Percentiles rank a stretch among this genome's conserved stretches.
These are phyloP conservation scores for Mus spretus DNA, from an alignment of 2,797 vertebrate species.

Conservation along the genomic window DNA sequence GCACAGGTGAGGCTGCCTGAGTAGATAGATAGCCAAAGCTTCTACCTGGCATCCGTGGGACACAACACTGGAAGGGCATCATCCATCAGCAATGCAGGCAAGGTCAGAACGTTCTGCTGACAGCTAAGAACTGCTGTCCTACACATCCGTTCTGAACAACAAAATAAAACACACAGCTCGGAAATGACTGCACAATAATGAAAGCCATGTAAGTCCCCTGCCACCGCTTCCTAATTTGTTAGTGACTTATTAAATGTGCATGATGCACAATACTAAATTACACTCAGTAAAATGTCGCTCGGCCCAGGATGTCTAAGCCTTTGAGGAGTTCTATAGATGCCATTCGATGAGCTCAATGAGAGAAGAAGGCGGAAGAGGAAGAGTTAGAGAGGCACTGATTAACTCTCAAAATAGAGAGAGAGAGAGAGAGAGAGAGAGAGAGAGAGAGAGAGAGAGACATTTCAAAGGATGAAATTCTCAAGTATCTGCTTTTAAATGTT, in stretches of 20 bases:
- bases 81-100: not conserved
- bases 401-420: not conserved
- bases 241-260: constrained; percentile 13
- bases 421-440: not conserved
- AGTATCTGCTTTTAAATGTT: constrained; percentile 14
- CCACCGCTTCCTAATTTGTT: constrained; percentile 30
- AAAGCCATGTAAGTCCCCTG: constrained; percentile 47
- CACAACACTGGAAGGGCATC: not conserved
- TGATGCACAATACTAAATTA: constrained; percentile 9
- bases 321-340: not conserved
- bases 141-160: constrained; percentile 4
- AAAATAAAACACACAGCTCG: constrained; percentile 20
- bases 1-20: constrained; percentile 22
- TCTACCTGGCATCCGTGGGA: not conserved
- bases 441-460: not conserved
- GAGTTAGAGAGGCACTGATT: not conserved
- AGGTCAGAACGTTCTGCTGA: not conserved
- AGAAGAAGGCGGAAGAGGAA: not conserved
- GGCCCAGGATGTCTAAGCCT: not conserved
- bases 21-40: constrained; percentile 46
- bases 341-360: not conserved
- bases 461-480: constrained; percentile 49
- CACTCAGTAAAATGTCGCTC: not conserved
- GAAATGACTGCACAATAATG: constrained; percentile 25
- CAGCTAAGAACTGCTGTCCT: not conserved